Conservation (phyloP, 2,888 invertebrate genomes). For the Lypha dubia region DNA sequence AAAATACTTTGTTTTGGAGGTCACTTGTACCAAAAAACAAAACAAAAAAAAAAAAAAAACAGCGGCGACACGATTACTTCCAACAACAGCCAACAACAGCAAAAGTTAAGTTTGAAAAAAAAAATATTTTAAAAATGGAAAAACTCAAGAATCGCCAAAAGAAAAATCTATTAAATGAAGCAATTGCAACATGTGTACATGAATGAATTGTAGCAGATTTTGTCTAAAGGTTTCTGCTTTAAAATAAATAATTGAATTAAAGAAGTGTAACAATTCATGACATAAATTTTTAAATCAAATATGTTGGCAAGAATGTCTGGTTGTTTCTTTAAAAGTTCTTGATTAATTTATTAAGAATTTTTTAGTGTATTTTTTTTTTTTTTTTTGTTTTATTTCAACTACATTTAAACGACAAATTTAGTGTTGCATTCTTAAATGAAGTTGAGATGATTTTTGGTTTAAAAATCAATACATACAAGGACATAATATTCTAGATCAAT, state of each 20-base stretch:
- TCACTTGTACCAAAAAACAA: constrained; percentile 56
- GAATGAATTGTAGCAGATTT: constrained; percentile 45
- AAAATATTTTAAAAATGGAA: constrained; percentile 1
- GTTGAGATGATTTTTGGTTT: constrained; percentile 2
- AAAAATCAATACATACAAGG: neutral
- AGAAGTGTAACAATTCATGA: constrained; percentile 65
- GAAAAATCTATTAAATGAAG: constrained; percentile 60
- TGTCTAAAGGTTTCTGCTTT: neutral
- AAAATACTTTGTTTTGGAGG: constrained; percentile 65
- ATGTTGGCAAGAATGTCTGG: constrained; percentile 25
- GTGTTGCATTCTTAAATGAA: neutral
- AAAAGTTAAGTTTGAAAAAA: constrained; percentile 27
- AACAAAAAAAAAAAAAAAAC: constrained; percentile 5
- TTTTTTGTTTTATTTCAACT: too few relatives aligned
- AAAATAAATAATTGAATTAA: constrained; percentile 45
- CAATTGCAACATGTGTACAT: constrained; percentile 70
- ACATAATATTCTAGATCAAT: constrained; percentile 28
- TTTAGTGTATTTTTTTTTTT: too few relatives aligned
- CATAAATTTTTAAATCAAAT: constrained; percentile 47
- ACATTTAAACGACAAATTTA: neutral
- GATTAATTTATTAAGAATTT: constrained; percentile 26
- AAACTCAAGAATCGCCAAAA: constrained; percentile 54
- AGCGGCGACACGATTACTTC: constrained; percentile 49
- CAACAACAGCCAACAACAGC: constrained; percentile 15
- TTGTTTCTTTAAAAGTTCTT: constrained; percentile 22